Evolutionary conservation across 2,797 vertebrate species (phyloP), one percentile per base, ranked within the genome.

Genomic region (Hippopotamyrus pictus): DNA sequence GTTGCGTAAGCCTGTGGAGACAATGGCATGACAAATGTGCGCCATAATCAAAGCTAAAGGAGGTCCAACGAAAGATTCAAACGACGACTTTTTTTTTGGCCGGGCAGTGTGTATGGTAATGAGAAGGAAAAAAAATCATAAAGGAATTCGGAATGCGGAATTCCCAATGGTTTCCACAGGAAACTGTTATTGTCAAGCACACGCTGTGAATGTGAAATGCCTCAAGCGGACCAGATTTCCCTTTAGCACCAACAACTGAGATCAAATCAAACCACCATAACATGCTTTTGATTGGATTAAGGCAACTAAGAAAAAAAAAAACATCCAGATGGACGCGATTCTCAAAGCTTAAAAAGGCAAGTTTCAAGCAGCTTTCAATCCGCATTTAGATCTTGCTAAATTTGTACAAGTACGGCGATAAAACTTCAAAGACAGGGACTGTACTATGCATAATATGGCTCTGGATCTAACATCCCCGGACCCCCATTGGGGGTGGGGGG

Each of bases 31-130:
- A 59, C 6, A 59, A 59, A 59, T 22, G n/a, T 22, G n/a, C 6
- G 7, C 7, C 57, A 22, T 59, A 59, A 22, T 22, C 57, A 59
- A 59, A 59, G 57, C 57, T 59, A 59, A n/a, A 59, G 6, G 54
- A 2, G 6, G n/a, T 3, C n/a, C n/a, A 3, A 22, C 19, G 54
- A 59, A 22, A 59, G n/a, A 59, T 59, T 59, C 2, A 22, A 59
- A 59, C 5, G n/a, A 7, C 2, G 1, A 59, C n/a, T 59, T 59
- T 22, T 22, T 22, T 22, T 59, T 59, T 59, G 6, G n/a, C 57
- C 6, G 7, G 57, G n/a, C 57, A 9, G 57, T 8, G n/a, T 22
- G 0, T 92, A 92, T 91, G 90, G 89, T 91, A 92, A 92, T 91
- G 48, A 92, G 89, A 59, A 76, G 69, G n/a, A n/a, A 0, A 2